phyloP scores from a whole-genome alignment of 2,113 vertebrate genomes.

The Anhinga anhinga region DNA sequence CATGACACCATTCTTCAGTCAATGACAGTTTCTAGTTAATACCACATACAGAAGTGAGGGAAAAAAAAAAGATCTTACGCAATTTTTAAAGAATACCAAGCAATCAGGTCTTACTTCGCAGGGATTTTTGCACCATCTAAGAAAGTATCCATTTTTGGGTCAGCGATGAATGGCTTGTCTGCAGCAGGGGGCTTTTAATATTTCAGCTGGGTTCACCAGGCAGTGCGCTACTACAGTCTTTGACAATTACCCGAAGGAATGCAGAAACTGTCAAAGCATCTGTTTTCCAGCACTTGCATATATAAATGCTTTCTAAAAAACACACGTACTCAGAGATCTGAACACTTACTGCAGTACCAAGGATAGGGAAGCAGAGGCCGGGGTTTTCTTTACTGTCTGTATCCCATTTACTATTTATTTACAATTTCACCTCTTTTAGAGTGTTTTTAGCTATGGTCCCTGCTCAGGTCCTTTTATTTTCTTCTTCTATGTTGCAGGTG shows the following conservation, averaged over 20 bases:
- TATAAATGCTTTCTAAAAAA: background rate
- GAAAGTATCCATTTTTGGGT: background rate
- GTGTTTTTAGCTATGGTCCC: background rate
- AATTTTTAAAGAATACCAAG: background rate
- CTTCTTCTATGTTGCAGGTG: background rate
- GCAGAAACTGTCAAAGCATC: background rate
- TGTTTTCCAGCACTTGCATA: background rate
- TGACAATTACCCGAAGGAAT: background rate
- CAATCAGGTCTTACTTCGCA: background rate
- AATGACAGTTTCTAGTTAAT: background rate
- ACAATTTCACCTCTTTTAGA: background rate
- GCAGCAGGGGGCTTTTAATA: background rate
- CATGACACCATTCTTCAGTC: background rate
- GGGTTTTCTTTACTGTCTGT: background rate
- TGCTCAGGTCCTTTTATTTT: background rate
- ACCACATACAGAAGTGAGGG: background rate
- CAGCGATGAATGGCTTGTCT: background rate
- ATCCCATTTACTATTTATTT: background rate
- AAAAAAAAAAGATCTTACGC: background rate
- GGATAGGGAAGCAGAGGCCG: background rate
- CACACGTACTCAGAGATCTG: background rate
- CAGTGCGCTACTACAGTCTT: background rate
- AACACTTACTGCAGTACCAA: background rate
- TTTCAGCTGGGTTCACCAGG: background rate
- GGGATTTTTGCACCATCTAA: background rate